Base-by-base conservation (phyloP, 2,888 invertebrate genomes). In the Keiferia lycopersicella region DNA sequence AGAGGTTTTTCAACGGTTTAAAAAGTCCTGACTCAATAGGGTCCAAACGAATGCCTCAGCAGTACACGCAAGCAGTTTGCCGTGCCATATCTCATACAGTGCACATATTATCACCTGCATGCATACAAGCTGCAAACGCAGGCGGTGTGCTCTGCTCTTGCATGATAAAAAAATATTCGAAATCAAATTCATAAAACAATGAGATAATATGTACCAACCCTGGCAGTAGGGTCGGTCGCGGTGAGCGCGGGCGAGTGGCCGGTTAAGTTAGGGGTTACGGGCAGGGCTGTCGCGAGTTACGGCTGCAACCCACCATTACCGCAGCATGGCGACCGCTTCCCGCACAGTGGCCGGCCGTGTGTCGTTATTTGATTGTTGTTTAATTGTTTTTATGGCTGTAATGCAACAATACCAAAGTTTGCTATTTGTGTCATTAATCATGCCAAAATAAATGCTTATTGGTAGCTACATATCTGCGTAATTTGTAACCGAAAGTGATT, bases 221-320 rank as follows among this genome's bases (percentile, higher is more conserved):
- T 86, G 51, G 60, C 62, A 0, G 30, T 48, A 69, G 73, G 83
- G 82, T 79, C 79, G 78, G 76, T 10, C 79, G 71, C 76, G 85
- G 83, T 80, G 82, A 81, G 74, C 74, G 61, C 53, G 61, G 34
- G 34, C 34, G 34, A 34, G 8, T 34, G 34, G 65, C 51, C 60
- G 67, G 71, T 71, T 75, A 79, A 78, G 76, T 79, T 77, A 75
- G 80, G 78, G 82, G 78, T 79, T 77, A 75, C 80, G 78, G 82
- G 78, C 78, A 80, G 82, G 81, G 84, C 77, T 73, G 68, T 73
- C 70, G 72, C 71, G 71, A 82, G 82, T 85, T 81, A 81, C 79
- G 79, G 78, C 74, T 77, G 75, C 73, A 73, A 79, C 76, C 80
- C 73, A 75, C 82, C 82, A 87, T 86, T 86, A 87, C 79, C 72